These are phyloP conservation scores for Thamnaconus septentrionalis DNA, from an alignment of 2,113 vertebrate species.

Conservation along the genomic window DNA sequence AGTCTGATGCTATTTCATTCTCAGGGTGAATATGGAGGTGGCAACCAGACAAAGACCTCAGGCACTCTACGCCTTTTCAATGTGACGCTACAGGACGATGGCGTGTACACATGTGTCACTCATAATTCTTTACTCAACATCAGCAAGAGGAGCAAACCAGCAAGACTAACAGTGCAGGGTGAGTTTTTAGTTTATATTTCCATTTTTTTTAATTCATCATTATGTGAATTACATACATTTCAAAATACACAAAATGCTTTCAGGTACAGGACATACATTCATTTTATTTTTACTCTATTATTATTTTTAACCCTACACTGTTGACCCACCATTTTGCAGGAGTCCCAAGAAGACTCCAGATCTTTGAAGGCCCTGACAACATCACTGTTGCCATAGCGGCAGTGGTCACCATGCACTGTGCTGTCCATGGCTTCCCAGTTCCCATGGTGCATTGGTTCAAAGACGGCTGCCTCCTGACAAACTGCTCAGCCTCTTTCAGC, in stretches of 20 bases:
- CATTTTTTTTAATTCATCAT: no score
- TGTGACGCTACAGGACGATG: constrained; percentile 69
- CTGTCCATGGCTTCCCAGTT: constrained; percentile 69
- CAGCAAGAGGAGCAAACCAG: constrained; percentile 63
- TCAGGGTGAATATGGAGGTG: constrained; percentile 78
- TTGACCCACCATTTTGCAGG: constrained; percentile 31
- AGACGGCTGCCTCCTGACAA: constrained; percentile 65
- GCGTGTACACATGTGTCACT: constrained; percentile 73
- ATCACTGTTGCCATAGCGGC: constrained; percentile 67
- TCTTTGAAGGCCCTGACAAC: constrained; percentile 72
- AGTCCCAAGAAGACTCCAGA: constrained; percentile 51
- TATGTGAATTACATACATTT: not conserved
- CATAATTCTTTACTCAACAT: constrained; percentile 68
- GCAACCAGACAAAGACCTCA: constrained; percentile 73
- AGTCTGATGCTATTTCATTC: constrained; percentile 2
- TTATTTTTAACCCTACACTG: not conserved
- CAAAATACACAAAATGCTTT: not conserved
- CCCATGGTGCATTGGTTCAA: constrained; percentile 80
- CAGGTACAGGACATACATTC: not conserved
- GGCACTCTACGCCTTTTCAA: constrained; percentile 71
- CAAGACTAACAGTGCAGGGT: constrained; percentile 71
- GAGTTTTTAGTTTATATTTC: constrained; percentile 6
- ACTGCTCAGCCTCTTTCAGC: constrained; percentile 55
- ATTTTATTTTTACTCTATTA: not conserved
- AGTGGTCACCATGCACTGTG: constrained; percentile 68